phyloP scores from a whole-genome alignment of 1,140 invertebrate species.

The Mylabris phalerata region DNA sequence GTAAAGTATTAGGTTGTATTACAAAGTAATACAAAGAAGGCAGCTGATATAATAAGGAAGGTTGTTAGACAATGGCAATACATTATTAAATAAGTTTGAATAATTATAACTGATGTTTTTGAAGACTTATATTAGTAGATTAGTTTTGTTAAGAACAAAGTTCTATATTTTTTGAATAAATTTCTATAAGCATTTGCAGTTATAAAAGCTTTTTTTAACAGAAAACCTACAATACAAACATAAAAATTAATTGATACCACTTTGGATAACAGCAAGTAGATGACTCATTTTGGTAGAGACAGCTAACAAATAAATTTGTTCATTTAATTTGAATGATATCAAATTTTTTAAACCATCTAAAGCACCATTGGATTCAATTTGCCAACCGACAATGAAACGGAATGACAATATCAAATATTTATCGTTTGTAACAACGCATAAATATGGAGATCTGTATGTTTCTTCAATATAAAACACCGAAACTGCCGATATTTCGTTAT shows the following conservation, averaged over 20 bases:
- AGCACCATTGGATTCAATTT: slow-evolving; percentile 27
- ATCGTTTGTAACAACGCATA: slow-evolving; percentile 28
- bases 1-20: too few species aligned
- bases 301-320: slow-evolving; percentile 33
- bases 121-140: too few species aligned
- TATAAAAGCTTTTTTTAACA: too few species aligned
- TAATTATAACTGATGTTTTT: too few species aligned
- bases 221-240: not conserved
- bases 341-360: slow-evolving; percentile 30
- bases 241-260: slow-evolving; percentile 20
- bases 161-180: too few species aligned
- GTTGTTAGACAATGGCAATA: too few species aligned
- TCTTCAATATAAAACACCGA: slow-evolving; percentile 34
- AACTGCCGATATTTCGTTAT: slow-evolving; percentile 25
- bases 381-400: slow-evolving; percentile 33
- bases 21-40: too few species aligned
- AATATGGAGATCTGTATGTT: slow-evolving; percentile 25
- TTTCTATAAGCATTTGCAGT: too few species aligned
- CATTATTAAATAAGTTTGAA: too few species aligned
- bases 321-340: slow-evolving; percentile 29
- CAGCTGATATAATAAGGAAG: too few species aligned
- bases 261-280: slow-evolving; percentile 30
- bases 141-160: too few species aligned
- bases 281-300: slow-evolving; percentile 28
- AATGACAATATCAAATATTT: slow-evolving; percentile 34